Evolutionary conservation across 2,888 invertebrate genomes (phyloP).

Genomic region (Brachypalpus laphriformis): DNA sequence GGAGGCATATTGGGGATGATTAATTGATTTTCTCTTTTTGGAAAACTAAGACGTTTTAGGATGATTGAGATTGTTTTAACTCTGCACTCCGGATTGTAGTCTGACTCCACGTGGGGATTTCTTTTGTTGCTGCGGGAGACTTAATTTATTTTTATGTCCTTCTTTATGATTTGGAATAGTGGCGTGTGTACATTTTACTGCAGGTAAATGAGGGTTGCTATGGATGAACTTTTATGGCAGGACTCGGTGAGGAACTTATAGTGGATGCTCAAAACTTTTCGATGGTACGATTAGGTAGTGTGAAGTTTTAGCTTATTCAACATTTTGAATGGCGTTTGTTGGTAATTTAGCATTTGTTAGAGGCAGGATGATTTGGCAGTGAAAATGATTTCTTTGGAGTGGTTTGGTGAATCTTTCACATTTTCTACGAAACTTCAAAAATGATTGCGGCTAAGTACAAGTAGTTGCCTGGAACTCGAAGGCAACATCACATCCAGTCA

Average conservation of each 20-base stretch:
- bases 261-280: not conserved
- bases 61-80: constrained; percentile 3
- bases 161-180: not conserved
- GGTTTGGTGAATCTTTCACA: no score
- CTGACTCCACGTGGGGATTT: constrained; percentile 7
- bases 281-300: not conserved
- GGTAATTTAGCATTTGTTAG: constrained; percentile 6
- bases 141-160: constrained; percentile 14
- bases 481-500: constrained; percentile 98
- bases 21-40: constrained; percentile 24
- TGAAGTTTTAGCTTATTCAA: not conserved
- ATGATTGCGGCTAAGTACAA: no score
- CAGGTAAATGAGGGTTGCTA: not conserved
- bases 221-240: not conserved
- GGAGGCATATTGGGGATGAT: constrained; percentile 3
- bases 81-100: not conserved
- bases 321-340: not conserved
- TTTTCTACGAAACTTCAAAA: no score
- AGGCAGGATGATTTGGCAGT: not conserved
- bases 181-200: constrained; percentile 6
- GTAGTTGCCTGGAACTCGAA: constrained; percentile 99
- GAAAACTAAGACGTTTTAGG: not conserved
- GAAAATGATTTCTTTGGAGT: no score
- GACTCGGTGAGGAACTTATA: not conserved
- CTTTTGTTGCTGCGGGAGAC: not conserved